phyloP scores from a whole-genome alignment of 2,797 vertebrate species.

The Alectoris magna region DNA sequence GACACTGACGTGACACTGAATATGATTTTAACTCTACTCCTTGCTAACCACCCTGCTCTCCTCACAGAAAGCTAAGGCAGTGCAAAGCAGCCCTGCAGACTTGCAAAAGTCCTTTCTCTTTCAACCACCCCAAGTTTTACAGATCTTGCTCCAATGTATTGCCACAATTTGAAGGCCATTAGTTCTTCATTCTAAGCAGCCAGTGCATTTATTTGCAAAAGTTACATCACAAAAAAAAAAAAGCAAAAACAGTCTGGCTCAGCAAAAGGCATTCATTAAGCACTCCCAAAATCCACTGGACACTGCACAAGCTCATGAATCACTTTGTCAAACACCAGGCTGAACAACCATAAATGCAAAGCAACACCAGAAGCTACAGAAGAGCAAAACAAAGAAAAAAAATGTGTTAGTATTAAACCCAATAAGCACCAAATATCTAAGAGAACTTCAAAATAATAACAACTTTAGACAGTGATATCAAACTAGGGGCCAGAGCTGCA shows the following conservation, averaged over 20 bases:
- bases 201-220: background rate
- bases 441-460: background rate
- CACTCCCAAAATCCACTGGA: background rate
- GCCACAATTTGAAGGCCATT: background rate
- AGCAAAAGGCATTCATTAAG: conserved; percentile 11
- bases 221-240: background rate
- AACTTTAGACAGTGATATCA: background rate
- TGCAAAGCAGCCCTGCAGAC: background rate
- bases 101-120: background rate
- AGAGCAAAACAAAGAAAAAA: background rate
- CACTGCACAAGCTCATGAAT: background rate
- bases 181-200: background rate
- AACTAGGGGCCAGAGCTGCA: background rate
- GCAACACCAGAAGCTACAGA: background rate
- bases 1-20: background rate
- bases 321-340: conserved; percentile 6
- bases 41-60: background rate
- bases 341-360: background rate
- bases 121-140: background rate
- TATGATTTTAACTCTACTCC: background rate
- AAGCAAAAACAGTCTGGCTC: background rate
- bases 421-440: background rate
- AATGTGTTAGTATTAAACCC: background rate
- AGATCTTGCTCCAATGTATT: background rate
- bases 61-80: background rate